A percentile compares a stretch with the other conserved stretches of the same genome.
These are phyloP conservation scores for Heteromurus nitidus DNA, from an alignment of 2,888 invertebrate species.

Conservation along the genomic window DNA sequence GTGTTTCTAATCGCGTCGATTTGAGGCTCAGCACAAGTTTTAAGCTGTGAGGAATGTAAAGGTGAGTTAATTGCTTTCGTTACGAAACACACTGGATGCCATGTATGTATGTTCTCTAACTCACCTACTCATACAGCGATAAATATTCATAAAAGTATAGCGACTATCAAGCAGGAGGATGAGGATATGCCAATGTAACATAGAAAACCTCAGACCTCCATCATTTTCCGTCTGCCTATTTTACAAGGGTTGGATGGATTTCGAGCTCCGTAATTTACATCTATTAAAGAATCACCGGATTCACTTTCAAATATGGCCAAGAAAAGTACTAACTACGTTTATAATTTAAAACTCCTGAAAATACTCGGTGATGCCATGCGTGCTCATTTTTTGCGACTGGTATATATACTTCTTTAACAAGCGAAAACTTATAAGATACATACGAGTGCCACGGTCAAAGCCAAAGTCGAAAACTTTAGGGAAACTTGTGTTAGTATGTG, in stretches of 20 bases:
- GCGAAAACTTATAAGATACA: not conserved
- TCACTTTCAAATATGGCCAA: too few species aligned
- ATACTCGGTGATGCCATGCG: too few species aligned
- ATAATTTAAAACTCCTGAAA: too few species aligned
- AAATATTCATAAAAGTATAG: not conserved
- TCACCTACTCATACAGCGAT: not conserved
- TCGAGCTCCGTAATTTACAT: not conserved
- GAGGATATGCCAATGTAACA: too few species aligned
- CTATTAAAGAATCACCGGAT: too few species aligned
- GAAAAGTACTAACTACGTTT: too few species aligned
- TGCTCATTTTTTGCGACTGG: too few species aligned
- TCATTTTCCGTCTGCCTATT: too few species aligned
- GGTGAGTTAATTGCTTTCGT: slow-evolving; percentile 4
- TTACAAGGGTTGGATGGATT: too few species aligned
- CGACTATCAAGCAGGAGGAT: not conserved
- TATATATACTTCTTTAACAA: too few species aligned
- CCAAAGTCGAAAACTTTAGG: slow-evolving; percentile 14
- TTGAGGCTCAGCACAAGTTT: not conserved
- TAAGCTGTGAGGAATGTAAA: not conserved
- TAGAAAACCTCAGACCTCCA: too few species aligned
- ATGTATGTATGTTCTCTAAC: not conserved
- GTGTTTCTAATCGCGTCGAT: not conserved
- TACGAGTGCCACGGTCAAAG: slow-evolving; percentile 26
- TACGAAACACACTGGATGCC: not conserved
- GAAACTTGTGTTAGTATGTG: not conserved